Percentiles rank a stretch among this genome's conserved stretches.
These are phyloP conservation scores for Diplogasteroides magnus DNA, from an alignment of 1,140 invertebrate genomes.

Conservation along the genomic window DNA sequence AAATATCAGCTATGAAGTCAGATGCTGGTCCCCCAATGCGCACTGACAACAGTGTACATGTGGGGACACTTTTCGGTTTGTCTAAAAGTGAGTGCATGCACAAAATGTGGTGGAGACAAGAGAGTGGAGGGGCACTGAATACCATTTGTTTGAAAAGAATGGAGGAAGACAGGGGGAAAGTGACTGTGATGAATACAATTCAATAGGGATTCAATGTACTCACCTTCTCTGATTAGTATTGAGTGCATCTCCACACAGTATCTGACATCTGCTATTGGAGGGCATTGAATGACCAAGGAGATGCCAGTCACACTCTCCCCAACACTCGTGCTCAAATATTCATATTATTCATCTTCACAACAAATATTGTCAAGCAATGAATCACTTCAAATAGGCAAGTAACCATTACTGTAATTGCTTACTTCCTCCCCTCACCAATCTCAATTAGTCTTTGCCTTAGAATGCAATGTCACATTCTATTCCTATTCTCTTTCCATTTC, in stretches of 20 bases:
- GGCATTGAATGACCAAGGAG: constrained; percentile 37
- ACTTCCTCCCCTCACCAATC: background rate
- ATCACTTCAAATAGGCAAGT: background rate
- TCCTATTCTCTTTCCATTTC: background rate
- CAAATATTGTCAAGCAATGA: background rate
- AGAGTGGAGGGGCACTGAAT: background rate
- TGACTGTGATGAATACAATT: background rate
- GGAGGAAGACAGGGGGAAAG: background rate
- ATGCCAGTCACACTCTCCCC: constrained; percentile 46
- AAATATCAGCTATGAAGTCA: background rate
- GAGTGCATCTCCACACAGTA: constrained; percentile 39
- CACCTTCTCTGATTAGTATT: constrained; percentile 38
- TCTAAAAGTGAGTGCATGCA: no score
- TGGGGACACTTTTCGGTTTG: no score
- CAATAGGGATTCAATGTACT: background rate
- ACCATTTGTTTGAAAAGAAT: background rate
- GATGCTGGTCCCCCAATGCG: background rate
- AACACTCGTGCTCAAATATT: constrained; percentile 40
- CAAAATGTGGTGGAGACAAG: background rate
- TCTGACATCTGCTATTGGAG: constrained; percentile 41
- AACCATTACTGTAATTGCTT: background rate
- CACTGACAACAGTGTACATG: no score
- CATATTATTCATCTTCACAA: background rate
- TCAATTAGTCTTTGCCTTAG: background rate
- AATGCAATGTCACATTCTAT: background rate